Evolutionary conservation across 2,113 vertebrate genomes (phyloP).

Genomic region (Steatornis caripensis): DNA sequence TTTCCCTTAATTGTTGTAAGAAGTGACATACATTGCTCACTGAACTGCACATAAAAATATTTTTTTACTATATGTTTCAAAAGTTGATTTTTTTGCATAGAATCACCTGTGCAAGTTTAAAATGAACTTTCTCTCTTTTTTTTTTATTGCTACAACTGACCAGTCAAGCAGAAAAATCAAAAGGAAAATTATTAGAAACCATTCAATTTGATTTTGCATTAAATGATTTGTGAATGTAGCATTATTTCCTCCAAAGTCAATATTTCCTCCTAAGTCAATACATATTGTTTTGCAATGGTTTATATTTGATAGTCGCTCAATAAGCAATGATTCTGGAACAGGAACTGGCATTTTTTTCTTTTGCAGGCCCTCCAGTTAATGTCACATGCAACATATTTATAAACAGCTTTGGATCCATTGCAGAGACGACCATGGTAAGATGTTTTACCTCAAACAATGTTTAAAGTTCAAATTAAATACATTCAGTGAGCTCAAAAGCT

Average conservation of each 20-base stretch:
- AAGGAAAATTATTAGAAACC: background rate
- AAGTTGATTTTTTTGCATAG: background rate
- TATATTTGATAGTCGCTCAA: background rate
- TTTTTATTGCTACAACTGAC: background rate
- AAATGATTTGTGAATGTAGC: background rate
- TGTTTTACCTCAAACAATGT: background rate
- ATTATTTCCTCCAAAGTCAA: background rate
- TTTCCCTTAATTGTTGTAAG: background rate
- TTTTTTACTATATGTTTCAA: background rate
- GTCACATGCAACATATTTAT: conserved; percentile 97
- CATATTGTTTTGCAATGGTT: background rate
- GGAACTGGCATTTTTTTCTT: background rate
- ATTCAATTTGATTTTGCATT: background rate
- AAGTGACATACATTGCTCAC: background rate
- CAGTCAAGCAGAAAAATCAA: background rate
- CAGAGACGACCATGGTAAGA: conserved; percentile 94
- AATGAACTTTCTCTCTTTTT: background rate
- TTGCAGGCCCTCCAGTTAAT: conserved; percentile 89
- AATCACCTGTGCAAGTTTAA: background rate
- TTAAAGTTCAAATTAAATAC: background rate
- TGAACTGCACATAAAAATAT: background rate
- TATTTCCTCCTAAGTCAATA: background rate
- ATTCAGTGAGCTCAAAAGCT: background rate
- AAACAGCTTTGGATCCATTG: conserved; percentile 95
- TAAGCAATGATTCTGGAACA: background rate